Evolutionary conservation across 2,888 invertebrate species (phyloP), one percentile per base, ranked within the genome.

Genomic region (Empis stercorea): DNA sequence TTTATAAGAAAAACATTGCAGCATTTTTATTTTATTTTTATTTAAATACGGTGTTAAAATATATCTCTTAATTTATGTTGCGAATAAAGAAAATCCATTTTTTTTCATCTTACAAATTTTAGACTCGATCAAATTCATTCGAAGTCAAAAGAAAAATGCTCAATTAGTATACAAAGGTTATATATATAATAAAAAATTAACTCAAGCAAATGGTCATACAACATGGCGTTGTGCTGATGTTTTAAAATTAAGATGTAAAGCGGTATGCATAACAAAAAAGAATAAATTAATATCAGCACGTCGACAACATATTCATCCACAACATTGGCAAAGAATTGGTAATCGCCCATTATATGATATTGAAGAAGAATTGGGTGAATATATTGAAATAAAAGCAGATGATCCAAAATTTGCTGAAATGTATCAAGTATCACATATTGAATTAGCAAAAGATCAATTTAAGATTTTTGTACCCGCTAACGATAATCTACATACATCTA

Each of bases 111-210:
- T 49, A 46, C 47, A 50, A 51, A 37, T 54, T 49, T 23, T 55
- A 55, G 62, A 55, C 20, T 54, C 54, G 50, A 61, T 71, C 36
- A 61, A 63, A 50, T 71, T 69, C 53, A 70, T 71, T 52, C 61
- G 70, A 46, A 71, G 71, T 53, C 70, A 68, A 50, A 69, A 71
- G 59, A 70, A 71, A 54, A 71, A 70, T 54, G 67, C 71, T 6
- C 71, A 71, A 46, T 58, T 71, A 27, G 71, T 71, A 14, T 67
- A 61, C 56, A 61, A 63, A 41, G 63, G 65, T 23, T 69, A 59
- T 51, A 69, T 70, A 42, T 71, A 67, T 55, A 71, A 71, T 56
- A 70, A 70, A 55, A 70, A 70, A 53, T 55, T 69, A n/a, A 70
- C 70, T 0, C 70, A 70, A 50, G 66, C 65, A 2, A 70, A 68